These are phyloP conservation scores for Drosophila paranaensis DNA, from an alignment of 2,888 invertebrate species.

Conservation along the genomic window DNA sequence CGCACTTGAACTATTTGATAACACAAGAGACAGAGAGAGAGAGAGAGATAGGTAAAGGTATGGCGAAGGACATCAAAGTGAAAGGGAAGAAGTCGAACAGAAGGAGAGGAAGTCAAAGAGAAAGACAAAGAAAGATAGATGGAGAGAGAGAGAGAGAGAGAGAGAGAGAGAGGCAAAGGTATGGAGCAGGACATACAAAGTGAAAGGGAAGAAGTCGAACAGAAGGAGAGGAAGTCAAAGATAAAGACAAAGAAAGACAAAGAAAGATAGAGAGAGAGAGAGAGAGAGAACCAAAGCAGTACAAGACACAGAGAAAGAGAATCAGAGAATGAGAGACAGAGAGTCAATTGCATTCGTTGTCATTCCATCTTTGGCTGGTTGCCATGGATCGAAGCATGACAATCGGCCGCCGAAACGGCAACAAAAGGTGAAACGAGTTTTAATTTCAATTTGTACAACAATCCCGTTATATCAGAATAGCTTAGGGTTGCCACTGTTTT, in stretches of 20 bases:
- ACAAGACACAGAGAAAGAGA: background rate
- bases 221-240: background rate
- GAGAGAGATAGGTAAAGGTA: background rate
- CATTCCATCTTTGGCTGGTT: background rate
- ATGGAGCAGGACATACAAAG: background rate
- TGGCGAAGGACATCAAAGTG: background rate
- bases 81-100: no score
- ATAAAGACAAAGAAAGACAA: background rate
- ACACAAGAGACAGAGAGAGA: background rate
- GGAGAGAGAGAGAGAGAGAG: background rate
- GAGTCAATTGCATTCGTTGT: background rate
- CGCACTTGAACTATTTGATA: background rate
- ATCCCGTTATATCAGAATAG: constrained; percentile 58
- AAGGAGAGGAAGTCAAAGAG: background rate
- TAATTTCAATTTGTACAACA: constrained; percentile 68
- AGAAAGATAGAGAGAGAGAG: background rate
- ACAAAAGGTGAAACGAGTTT: constrained; percentile 28
- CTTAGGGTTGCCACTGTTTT: constrained; percentile 61
- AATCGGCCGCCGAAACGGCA: constrained; percentile 12
- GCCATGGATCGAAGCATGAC: constrained; percentile 28
- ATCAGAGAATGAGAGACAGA: background rate
- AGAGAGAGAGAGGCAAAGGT: background rate
- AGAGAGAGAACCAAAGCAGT: background rate
- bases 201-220: background rate
- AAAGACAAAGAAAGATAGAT: background rate